These are phyloP conservation scores for Drosophila demipolita DNA, from an alignment of 2,888 invertebrate species.

Conservation along the genomic window DNA sequence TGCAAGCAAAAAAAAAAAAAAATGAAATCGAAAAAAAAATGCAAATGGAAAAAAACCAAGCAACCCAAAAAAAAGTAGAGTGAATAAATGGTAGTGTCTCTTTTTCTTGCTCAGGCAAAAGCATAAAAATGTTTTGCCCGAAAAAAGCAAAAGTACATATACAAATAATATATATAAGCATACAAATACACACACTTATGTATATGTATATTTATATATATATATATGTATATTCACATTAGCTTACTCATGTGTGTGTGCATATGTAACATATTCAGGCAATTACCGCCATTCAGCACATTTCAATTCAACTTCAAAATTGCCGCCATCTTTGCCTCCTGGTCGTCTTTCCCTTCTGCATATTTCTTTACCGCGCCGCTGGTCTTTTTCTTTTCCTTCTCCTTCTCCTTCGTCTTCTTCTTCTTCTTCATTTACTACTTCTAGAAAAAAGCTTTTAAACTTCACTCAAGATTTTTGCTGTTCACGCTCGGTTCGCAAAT, in stretches of 20 bases:
- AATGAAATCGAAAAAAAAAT: neutral
- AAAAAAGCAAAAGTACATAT: conserved; percentile 46
- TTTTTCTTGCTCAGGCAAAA: conserved; percentile 52
- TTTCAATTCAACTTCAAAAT: conserved; percentile 80
- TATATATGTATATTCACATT: conserved; percentile 37
- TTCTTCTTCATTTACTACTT: conserved; percentile 22
- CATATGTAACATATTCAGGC: conserved; percentile 78
- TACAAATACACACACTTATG: neutral
- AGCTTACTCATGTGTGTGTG: conserved; percentile 71
- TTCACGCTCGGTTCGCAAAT: conserved; percentile 77
- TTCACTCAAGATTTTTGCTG: conserved; percentile 78
- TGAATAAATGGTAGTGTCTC: conserved; percentile 65
- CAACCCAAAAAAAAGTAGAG: conserved; percentile 30
- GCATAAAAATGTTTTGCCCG: conserved; percentile 69
- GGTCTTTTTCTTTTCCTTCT: neutral
- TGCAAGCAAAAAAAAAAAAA: conserved; percentile 25
- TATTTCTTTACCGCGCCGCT: neutral
- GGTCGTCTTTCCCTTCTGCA: conserved; percentile 1
- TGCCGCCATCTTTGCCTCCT: conserved; percentile 41
- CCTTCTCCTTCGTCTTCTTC: neutral
- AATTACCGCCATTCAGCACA: conserved; percentile 79
- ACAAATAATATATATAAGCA: conserved; percentile 18
- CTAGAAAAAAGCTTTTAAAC: conserved; percentile 75
- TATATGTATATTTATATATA: neutral
- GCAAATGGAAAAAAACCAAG: neutral